Evolutionary conservation across 2,888 invertebrate species (phyloP), one percentile per base, ranked within the genome.

Genomic region (Drosophila cracens): DNA sequence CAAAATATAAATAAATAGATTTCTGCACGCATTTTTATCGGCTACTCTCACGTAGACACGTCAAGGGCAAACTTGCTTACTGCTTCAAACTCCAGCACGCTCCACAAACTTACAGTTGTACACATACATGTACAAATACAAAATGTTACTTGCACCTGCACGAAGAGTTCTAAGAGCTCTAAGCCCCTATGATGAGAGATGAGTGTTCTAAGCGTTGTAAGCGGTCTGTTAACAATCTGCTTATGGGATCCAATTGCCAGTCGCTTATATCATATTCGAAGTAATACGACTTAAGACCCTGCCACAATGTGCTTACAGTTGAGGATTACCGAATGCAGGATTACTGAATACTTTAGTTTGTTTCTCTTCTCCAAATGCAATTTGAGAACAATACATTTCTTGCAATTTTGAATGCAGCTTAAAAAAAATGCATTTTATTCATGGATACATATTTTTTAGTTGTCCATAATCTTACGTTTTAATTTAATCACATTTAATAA

Each of bases 211-310:
- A 34, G 57, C 60, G 63, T 51, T 67, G 58, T 61, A 75, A 72
- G 51, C 58, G 64, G 46, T 67, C 49, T 76, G 67, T 78, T 68
- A 75, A 76, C 71, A 79, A 61, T 68, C 52, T 63, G 58, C 70
- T 59, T 65, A 29, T 60, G 38, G 61, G 34, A 43, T 48, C 34
- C 40, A 57, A 48, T 64, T 73, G 43, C 48, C 57, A 68, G 16
- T 48, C 3, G 49, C 29, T 75, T 36, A 49, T 36, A 52, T 48
- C 29, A 43, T 18, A 27, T 43, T 46, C 36, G 18, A 53, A 27
- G 18, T 58, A 66, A 51, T 74, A 56, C 58, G 43, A 51, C 60
- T 48, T 69, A 66, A 68, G 61, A 59, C 57, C 18, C 43, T 31
- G 43, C 36, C 40, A 46, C 18, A 27, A 58, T 36, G 34, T 61